These are phyloP conservation scores for Ceratoteleas bidentatus DNA, from an alignment of 1,140 invertebrate genomes.

Conservation along the genomic window DNA sequence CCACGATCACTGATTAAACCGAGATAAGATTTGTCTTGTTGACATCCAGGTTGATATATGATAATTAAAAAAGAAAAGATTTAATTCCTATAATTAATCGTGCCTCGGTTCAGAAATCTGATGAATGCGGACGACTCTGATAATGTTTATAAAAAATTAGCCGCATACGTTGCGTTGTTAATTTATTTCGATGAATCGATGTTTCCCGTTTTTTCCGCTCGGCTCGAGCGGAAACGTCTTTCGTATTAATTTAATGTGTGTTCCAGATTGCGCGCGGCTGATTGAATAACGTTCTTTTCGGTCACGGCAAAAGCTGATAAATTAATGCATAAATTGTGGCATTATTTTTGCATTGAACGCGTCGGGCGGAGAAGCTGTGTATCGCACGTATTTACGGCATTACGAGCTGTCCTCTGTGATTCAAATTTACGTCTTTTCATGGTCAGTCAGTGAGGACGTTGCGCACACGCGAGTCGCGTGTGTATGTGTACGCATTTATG, in stretches of 20 bases:
- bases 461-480: conserved; percentile 38
- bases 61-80: conserved; percentile 37
- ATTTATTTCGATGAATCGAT: conserved; percentile 46
- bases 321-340: conserved; percentile 40
- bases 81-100: conserved; percentile 44
- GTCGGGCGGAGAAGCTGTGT: conserved; percentile 27
- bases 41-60: conserved; percentile 52
- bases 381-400: conserved; percentile 57
- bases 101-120: conserved; percentile 14
- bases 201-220: conserved; percentile 18
- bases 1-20: conserved; percentile 37
- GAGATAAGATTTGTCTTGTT: conserved; percentile 55
- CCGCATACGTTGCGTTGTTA: conserved; percentile 5
- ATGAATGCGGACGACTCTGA: conserved; percentile 37
- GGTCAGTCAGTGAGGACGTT: conserved; percentile 63
- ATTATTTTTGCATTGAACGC: conserved; percentile 43
- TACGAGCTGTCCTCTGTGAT: conserved; percentile 61
- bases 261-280: not conserved
- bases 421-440: conserved; percentile 68
- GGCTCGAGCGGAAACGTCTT: not conserved
- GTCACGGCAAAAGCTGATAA: conserved; percentile 30
- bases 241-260: conserved; percentile 8
- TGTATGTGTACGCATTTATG: conserved; percentile 42
- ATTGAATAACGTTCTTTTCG: conserved; percentile 15
- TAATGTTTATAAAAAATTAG: conserved; percentile 48